These are phyloP conservation scores for Batillaria attramentaria DNA, from an alignment of 1,140 invertebrate species.

Conservation along the genomic window DNA sequence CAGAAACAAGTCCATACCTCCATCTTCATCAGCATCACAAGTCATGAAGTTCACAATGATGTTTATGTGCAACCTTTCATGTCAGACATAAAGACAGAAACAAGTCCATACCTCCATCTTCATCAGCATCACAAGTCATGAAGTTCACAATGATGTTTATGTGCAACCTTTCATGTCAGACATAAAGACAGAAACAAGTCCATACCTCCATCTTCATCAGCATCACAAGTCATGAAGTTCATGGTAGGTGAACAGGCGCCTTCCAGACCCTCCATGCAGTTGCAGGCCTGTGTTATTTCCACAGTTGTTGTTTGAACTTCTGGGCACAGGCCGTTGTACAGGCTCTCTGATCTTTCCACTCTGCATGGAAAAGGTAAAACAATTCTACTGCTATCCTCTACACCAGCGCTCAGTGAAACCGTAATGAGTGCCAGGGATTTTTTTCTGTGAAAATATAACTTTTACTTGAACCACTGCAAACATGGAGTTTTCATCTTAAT, in stretches of 20 bases:
- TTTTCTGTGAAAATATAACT: too few species aligned
- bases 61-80: too few species aligned
- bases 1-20: too few species aligned
- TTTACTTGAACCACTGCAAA: too few species aligned
- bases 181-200: too few species aligned
- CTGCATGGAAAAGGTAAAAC: conserved; percentile 21
- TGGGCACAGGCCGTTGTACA: conserved; percentile 52
- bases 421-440: too few species aligned
- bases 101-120: background rate
- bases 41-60: too few species aligned
- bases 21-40: too few species aligned
- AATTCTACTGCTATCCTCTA: too few species aligned
- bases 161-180: background rate
- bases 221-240: conserved; percentile 39
- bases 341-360: conserved; percentile 35
- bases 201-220: conserved; percentile 14
- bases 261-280: conserved; percentile 41
- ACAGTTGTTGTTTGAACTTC: background rate
- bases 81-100: too few species aligned
- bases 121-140: background rate
- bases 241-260: conserved; percentile 34
- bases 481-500: too few species aligned
- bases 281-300: conserved; percentile 34
- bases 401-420: too few species aligned
- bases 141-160: background rate